A percentile compares a stretch with the other conserved stretches of the same genome.
Evolutionary conservation across 2,113 vertebrate genomes (phyloP).

Genomic region (Symphodus melops): DNA sequence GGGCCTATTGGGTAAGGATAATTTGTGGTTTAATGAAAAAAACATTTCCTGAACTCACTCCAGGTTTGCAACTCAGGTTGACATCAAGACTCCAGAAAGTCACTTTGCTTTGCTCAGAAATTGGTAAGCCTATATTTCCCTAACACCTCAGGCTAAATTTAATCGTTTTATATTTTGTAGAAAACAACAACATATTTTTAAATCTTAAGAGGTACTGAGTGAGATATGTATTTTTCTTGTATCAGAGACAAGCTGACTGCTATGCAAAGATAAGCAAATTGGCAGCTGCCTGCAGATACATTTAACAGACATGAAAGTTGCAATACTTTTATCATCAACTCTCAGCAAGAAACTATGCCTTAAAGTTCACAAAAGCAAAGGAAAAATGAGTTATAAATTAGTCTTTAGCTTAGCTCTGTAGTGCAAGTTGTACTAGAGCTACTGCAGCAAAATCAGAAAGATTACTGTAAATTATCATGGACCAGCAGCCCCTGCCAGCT

Average conservation of each 20-base stretch:
- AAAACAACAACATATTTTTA: not conserved
- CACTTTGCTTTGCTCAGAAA: no score
- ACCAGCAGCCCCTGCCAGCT: constrained; percentile 72
- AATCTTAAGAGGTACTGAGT: not conserved
- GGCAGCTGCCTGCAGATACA: not conserved
- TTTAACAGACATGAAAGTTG: not conserved
- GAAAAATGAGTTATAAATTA: not conserved
- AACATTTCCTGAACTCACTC: not conserved
- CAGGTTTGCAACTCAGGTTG: no score
- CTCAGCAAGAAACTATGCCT: not conserved
- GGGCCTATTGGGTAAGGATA: no score
- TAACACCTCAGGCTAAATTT: no score
- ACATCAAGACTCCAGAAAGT: no score
- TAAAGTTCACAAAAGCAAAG: no score
- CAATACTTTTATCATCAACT: not conserved
- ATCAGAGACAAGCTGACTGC: not conserved
- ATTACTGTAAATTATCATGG: constrained; percentile 66
- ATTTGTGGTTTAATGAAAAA: not conserved
- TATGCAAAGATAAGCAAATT: not conserved
- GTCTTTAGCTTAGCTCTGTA: constrained; percentile 22
- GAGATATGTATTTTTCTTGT: not conserved
- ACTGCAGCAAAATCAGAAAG: constrained; percentile 65
- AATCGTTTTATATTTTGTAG: not conserved
- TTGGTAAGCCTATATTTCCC: no score
- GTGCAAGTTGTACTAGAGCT: constrained; percentile 45